Conservation (phyloP, 2,888 invertebrate species). For the Drosophila siamana region DNA sequence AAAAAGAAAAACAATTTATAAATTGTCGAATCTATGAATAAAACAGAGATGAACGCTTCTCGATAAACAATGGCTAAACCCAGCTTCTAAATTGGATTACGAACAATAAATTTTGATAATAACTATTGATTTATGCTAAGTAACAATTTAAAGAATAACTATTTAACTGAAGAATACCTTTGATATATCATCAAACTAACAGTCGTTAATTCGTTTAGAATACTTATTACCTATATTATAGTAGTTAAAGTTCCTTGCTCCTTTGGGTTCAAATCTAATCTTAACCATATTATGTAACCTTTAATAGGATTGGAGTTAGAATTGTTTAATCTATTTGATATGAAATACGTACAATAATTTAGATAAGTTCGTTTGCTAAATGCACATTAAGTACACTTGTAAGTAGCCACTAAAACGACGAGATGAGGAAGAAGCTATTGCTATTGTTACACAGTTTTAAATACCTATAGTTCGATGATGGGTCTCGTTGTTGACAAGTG, state of each 20-base stretch:
- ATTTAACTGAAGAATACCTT: no score
- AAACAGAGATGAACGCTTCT: neutral
- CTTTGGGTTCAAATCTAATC: conserved; percentile 1
- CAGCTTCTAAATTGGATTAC: conserved; percentile 2
- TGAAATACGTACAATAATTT: neutral
- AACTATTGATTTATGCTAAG: conserved; percentile 16
- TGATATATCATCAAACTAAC: neutral
- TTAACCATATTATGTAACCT: conserved; percentile 7
- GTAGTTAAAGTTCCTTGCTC: neutral
- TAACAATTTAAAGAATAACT: neutral
- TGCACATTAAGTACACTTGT: conserved; percentile 17
- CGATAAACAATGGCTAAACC: conserved; percentile 7
- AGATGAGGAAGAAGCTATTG: conserved; percentile 6
- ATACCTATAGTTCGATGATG: neutral
- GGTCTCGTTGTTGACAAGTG: conserved; percentile 33
- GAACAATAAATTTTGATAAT: neutral
- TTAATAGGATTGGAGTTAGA: neutral
- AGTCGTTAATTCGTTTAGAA: neutral
- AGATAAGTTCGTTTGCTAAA: conserved; percentile 9
- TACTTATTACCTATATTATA: neutral
- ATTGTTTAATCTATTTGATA: neutral
- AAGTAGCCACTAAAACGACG: conserved; percentile 21
- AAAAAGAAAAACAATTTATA: conserved; percentile 9
- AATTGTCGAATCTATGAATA: conserved; percentile 18
- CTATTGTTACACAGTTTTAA: conserved; percentile 2